Evolutionary conservation across 2,888 invertebrate species (phyloP).

Genomic region (Nemurella pictetii): DNA sequence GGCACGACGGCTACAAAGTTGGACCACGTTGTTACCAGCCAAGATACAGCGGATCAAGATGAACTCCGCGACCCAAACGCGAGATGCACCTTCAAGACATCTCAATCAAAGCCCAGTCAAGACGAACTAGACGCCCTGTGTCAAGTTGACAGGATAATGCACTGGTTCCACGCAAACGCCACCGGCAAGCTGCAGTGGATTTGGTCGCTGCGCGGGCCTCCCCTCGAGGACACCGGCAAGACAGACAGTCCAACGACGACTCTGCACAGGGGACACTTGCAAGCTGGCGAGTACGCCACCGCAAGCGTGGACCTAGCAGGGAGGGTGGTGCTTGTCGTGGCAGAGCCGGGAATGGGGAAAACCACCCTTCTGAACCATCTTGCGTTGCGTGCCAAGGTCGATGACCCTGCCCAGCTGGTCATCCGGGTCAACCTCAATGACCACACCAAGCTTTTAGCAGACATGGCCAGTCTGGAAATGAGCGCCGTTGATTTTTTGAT

Average conservation of each 20-base stretch:
- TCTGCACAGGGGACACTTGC: not conserved
- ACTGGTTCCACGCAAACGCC: not conserved
- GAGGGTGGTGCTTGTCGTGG: conserved; percentile 25
- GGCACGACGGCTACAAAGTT: not conserved
- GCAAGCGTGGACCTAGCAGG: not conserved
- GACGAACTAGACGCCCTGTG: not conserved
- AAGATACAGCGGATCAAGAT: not conserved
- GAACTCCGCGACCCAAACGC: not conserved
- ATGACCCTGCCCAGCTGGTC: conserved; percentile 3
- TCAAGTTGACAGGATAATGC: not conserved
- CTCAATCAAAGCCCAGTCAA: not conserved
- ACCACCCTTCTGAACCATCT: conserved; percentile 20
- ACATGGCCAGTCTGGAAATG: not conserved
- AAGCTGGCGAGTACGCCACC: not conserved
- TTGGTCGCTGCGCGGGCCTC: not conserved
- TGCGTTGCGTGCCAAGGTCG: not conserved
- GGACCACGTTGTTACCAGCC: not conserved
- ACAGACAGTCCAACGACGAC: not conserved
- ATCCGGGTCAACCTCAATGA: conserved; percentile 14
- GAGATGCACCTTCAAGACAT: not conserved
- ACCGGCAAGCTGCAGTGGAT: not conserved
- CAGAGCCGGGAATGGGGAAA: conserved; percentile 33
- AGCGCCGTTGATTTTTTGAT: not conserved
- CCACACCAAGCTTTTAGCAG: not conserved
- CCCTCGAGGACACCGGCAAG: not conserved